Percentiles rank a stretch among this genome's conserved stretches.
Conservation (phyloP, 64 coral and sea anemone species). For the Acropora yongei region DNA sequence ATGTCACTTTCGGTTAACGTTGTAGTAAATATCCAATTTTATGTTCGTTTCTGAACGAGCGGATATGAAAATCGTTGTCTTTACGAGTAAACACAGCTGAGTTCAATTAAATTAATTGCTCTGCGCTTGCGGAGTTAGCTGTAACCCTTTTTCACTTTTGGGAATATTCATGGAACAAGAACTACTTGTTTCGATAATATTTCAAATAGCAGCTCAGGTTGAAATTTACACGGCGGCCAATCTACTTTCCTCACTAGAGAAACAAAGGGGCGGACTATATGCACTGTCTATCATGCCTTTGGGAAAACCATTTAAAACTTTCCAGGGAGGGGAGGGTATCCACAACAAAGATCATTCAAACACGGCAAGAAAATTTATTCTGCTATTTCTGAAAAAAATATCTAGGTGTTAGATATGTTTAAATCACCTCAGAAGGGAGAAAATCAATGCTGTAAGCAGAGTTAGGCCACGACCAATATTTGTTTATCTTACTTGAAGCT, state of each 20-base stretch:
- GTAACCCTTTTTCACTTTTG: background rate
- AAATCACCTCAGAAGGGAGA: background rate
- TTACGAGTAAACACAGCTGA: conserved; percentile 91
- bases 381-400: background rate
- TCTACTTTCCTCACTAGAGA: conserved; percentile 48
- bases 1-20: background rate
- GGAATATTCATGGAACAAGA: conserved; percentile 8
- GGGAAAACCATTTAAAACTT: conserved; percentile 63
- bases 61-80: conserved; percentile 96
- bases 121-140: conserved; percentile 10
- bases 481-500: background rate
- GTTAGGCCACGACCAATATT: too few species aligned
- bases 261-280: conserved; percentile 83
- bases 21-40: conserved; percentile 82
- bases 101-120: conserved; percentile 82
- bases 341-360: background rate
- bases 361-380: background rate
- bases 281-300: conserved; percentile 74
- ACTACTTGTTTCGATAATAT: background rate
- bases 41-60: conserved; percentile 64
- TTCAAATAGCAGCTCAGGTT: conserved; percentile 25
- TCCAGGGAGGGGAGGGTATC: conserved; percentile 25
- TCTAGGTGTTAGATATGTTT: background rate
- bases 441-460: background rate
- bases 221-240: conserved; percentile 27